Evolutionary conservation across 2,888 invertebrate species (phyloP).

Genomic region (Dryadula phaetusa): DNA sequence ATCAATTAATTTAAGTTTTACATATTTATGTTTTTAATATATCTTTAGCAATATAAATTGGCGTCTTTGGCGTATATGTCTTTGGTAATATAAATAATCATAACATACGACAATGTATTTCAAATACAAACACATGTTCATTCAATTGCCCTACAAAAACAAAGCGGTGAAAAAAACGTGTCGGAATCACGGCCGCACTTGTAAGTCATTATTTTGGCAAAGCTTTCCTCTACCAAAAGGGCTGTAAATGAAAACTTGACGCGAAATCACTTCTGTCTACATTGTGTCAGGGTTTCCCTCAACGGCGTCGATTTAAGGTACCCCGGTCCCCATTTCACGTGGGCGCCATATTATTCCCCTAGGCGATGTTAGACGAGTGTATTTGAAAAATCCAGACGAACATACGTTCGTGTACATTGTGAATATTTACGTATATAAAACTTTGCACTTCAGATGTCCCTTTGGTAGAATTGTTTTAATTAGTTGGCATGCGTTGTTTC

Average conservation of each 20-base stretch:
- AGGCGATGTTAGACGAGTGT: constrained; percentile 37
- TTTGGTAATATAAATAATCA: neutral
- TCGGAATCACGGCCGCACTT: constrained; percentile 14
- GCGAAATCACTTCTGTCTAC: constrained; percentile 42
- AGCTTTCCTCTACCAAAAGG: constrained; percentile 27
- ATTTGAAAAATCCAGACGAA: constrained; percentile 38
- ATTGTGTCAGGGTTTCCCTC: constrained; percentile 34
- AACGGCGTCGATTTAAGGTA: constrained; percentile 33
- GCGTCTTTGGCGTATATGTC: no score
- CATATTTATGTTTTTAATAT: no score
- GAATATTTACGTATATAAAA: constrained; percentile 22
- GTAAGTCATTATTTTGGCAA: constrained; percentile 40
- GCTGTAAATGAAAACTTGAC: constrained; percentile 41
- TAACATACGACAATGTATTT: neutral
- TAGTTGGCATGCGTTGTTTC: constrained; percentile 7
- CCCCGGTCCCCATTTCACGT: constrained; percentile 33
- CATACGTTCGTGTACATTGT: constrained; percentile 1
- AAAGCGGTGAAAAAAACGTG: constrained; percentile 16
- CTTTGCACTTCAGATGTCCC: constrained; percentile 13
- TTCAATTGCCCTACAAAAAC: constrained; percentile 8
- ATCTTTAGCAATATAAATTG: no score
- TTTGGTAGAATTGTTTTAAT: constrained; percentile 22
- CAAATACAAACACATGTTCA: neutral
- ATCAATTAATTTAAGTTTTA: neutral
- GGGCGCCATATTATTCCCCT: constrained; percentile 37